These are phyloP conservation scores for Byasa hedistus DNA, from an alignment of 2,888 invertebrate species.

Conservation along the genomic window DNA sequence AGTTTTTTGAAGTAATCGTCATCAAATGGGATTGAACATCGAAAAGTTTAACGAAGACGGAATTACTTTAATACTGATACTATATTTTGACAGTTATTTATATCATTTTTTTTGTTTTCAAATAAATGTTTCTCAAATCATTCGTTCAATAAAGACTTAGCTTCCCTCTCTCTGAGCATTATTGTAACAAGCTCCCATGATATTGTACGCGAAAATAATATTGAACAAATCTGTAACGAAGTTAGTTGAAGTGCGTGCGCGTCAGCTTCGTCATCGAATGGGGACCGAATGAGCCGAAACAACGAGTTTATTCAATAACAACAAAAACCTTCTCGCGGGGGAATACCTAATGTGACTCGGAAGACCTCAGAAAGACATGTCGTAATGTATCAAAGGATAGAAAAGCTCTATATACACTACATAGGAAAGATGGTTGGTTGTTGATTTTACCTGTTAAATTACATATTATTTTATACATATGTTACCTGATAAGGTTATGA, in stretches of 20 bases:
- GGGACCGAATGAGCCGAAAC: constrained; percentile 8
- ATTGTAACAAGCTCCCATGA: constrained; percentile 8
- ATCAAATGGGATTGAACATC: too few species aligned
- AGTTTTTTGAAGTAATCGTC: too few species aligned
- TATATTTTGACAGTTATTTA: too few species aligned
- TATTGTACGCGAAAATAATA: constrained; percentile 21
- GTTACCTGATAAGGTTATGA: too few species aligned
- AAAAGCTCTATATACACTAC: not conserved
- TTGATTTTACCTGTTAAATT: too few species aligned
- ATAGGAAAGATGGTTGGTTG: not conserved
- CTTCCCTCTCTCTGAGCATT: not conserved
- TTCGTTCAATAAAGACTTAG: not conserved
- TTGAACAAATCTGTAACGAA: constrained; percentile 15
- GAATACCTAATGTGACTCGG: constrained; percentile 14
- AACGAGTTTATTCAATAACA: constrained; percentile 19
- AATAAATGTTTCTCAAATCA: not conserved
- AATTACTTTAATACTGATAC: too few species aligned
- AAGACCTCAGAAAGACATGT: constrained; percentile 2
- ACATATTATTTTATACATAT: too few species aligned
- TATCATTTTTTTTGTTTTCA: not conserved
- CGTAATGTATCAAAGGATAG: constrained; percentile 16
- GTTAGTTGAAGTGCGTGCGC: constrained; percentile 24
- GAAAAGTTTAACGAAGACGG: too few species aligned
- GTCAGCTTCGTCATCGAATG: constrained; percentile 1
- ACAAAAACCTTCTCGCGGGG: constrained; percentile 9